Percentiles rank a stretch among this genome's conserved stretches.
Conservation (phyloP, 2,113 vertebrate genomes). For the Nothoprocta perdicaria region DNA sequence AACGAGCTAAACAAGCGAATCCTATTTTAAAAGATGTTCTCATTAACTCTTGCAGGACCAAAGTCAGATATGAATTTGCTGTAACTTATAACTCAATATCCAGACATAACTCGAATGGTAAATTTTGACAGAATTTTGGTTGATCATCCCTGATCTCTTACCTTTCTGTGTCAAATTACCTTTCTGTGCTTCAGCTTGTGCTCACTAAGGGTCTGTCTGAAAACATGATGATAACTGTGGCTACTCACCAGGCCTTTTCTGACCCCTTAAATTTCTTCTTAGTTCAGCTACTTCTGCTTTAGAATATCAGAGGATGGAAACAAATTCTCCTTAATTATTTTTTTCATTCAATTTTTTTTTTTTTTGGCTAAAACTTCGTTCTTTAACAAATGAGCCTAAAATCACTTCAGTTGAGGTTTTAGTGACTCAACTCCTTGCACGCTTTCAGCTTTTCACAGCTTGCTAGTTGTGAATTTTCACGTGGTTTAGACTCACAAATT, state of each 20-base stretch:
- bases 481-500: neutral
- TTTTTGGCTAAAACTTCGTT: neutral
- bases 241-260: neutral
- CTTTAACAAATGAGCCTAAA: constrained; percentile 15
- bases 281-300: neutral
- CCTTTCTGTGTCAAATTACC: neutral
- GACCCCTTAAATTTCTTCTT: neutral
- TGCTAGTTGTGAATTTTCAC: neutral
- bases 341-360: neutral
- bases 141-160: neutral
- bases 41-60: neutral
- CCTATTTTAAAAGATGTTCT: neutral
- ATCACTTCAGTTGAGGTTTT: neutral
- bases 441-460: neutral
- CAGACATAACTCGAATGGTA: neutral
- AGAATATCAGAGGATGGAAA: neutral
- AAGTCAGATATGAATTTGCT: neutral
- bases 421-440: neutral
- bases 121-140: neutral
- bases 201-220: neutral
- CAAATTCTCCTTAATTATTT: constrained; percentile 1
- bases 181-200: neutral
- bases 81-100: fast-evolving
- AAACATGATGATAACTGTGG: fast-evolving
- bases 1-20: neutral